Evolutionary conservation across 2,113 vertebrate species (phyloP).

Genomic region (Riparia riparia): DNA sequence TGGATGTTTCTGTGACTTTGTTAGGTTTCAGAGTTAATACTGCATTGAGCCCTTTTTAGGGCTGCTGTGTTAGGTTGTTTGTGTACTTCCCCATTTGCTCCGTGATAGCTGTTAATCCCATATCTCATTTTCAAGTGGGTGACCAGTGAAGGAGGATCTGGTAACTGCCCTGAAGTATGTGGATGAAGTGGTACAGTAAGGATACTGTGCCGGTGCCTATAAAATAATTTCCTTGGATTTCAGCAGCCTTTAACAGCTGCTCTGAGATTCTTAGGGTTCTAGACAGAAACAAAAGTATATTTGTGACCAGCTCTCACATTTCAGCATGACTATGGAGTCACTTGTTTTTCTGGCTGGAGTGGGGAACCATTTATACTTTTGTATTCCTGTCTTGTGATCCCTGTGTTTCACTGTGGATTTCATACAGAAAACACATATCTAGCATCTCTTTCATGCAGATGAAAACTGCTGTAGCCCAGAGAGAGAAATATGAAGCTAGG

Average conservation of each 20-base stretch:
- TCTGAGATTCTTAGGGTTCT: background rate
- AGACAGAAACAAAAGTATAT: background rate
- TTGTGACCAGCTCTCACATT: background rate
- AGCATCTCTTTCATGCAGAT: background rate
- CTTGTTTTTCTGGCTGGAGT: background rate
- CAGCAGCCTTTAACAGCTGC: background rate
- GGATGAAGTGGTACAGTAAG: background rate
- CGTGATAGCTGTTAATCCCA: background rate
- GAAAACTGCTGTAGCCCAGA: background rate
- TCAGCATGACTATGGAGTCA: background rate
- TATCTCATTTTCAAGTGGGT: background rate
- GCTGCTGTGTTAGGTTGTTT: background rate
- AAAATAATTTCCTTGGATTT: conserved; percentile 13
- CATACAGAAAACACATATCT: accelerated
- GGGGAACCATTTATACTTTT: background rate
- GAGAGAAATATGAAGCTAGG: background rate
- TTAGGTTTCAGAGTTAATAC: background rate
- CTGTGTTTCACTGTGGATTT: background rate
- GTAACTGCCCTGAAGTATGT: background rate
- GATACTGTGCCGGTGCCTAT: background rate
- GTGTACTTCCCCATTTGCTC: background rate
- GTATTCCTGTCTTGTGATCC: background rate
- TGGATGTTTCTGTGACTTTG: background rate
- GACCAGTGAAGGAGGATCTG: background rate
- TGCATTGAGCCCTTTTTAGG: background rate